A percentile compares a stretch with the other conserved stretches of the same genome.
Evolutionary conservation across 2,888 invertebrate species (phyloP).

Genomic region (Aelia acuminata): DNA sequence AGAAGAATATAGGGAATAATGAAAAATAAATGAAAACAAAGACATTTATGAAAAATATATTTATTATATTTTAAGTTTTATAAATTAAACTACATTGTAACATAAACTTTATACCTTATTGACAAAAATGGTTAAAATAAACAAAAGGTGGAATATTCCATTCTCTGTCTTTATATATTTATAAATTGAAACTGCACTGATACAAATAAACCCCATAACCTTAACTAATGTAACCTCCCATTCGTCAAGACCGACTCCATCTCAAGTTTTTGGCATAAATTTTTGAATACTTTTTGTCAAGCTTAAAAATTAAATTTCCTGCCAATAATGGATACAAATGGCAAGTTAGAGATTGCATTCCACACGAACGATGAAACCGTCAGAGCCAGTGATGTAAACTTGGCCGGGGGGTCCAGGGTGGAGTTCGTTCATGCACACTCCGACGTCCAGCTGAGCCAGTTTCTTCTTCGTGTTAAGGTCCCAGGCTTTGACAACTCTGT

Average conservation of each 20-base stretch:
- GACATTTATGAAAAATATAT: slow-evolving; percentile 50
- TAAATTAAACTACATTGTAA: slow-evolving; percentile 53
- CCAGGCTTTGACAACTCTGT: slow-evolving; percentile 71
- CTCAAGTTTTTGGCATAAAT: neutral
- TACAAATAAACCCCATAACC: slow-evolving; percentile 56
- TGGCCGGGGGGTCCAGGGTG: slow-evolving; percentile 69
- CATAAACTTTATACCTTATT: slow-evolving; percentile 59
- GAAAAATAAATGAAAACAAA: slow-evolving; percentile 30
- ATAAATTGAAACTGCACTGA: slow-evolving; percentile 54
- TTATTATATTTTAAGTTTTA: slow-evolving; percentile 35
- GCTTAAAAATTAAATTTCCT: neutral
- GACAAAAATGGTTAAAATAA: slow-evolving; percentile 60
- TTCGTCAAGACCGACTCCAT: slow-evolving; percentile 4
- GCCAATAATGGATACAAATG: neutral
- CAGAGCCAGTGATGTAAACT: slow-evolving; percentile 75
- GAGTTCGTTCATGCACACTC: slow-evolving; percentile 71
- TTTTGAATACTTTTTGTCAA: slow-evolving; percentile 27
- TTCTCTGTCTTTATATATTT: slow-evolving; percentile 58
- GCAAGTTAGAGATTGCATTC: slow-evolving; percentile 66
- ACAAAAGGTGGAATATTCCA: slow-evolving; percentile 57
- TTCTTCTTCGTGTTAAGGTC: slow-evolving; percentile 68
- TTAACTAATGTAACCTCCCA: slow-evolving; percentile 51
- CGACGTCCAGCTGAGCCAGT: slow-evolving; percentile 67
- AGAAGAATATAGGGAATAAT: neutral
- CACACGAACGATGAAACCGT: slow-evolving; percentile 72